Conservation (phyloP, 1,140 invertebrate species). For the Meloidogyne hapla region DNA sequence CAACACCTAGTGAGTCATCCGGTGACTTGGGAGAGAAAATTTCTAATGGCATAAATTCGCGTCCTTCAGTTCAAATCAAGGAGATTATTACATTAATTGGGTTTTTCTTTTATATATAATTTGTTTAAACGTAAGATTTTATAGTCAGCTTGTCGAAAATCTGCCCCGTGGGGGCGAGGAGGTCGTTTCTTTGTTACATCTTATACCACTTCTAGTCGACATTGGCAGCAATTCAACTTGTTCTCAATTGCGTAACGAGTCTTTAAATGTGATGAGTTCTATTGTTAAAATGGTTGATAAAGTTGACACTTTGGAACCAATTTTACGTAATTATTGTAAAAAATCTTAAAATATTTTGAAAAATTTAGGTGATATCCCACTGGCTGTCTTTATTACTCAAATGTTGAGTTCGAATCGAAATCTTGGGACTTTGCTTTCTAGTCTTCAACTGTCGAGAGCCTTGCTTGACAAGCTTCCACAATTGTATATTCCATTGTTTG, state of each 20-base stretch:
- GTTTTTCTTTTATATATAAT: slow-evolving; percentile 23
- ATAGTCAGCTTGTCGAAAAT: slow-evolving; percentile 56
- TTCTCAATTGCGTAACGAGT: slow-evolving; percentile 44
- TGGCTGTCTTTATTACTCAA: slow-evolving; percentile 47
- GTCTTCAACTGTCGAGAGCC: slow-evolving; percentile 53
- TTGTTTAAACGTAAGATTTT: slow-evolving; percentile 9
- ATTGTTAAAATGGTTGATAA: slow-evolving; percentile 51
- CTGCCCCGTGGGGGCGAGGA: slow-evolving; percentile 37
- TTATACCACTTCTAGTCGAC: slow-evolving; percentile 59
- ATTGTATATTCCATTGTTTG: slow-evolving; percentile 56
- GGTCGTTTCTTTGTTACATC: slow-evolving; percentile 19
- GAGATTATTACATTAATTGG: slow-evolving; percentile 56
- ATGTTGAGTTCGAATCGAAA: slow-evolving; percentile 55
- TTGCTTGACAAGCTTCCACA: slow-evolving; percentile 58
- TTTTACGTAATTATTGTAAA: slow-evolving; percentile 22
- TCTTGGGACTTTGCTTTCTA: slow-evolving; percentile 50
- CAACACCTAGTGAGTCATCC: neutral
- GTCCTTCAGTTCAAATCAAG: slow-evolving; percentile 55
- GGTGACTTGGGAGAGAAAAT: slow-evolving; percentile 3
- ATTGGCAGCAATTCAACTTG: slow-evolving; percentile 54
- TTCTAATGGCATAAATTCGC: slow-evolving; percentile 35
- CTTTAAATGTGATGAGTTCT: slow-evolving; percentile 48
- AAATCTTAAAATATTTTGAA: slow-evolving; percentile 7
- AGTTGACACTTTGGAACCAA: slow-evolving; percentile 24
- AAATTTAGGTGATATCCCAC: slow-evolving; percentile 41